A percentile compares a stretch with the other conserved stretches of the same genome.
These are phyloP conservation scores for Trinorchestia longiramus DNA, from an alignment of 1,140 invertebrate species.

Conservation along the genomic window DNA sequence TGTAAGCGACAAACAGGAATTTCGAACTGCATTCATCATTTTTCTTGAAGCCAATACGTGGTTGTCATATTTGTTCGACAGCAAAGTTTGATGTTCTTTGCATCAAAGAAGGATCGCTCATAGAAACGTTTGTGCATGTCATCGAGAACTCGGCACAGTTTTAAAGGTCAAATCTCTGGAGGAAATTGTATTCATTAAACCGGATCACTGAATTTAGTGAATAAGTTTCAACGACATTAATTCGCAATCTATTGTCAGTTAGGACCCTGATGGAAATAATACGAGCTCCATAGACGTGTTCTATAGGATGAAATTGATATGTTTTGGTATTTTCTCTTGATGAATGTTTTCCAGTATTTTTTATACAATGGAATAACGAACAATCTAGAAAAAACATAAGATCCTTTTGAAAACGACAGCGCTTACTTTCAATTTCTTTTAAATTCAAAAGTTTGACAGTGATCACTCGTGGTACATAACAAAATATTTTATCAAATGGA, in stretches of 20 bases:
- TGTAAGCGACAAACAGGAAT: background rate
- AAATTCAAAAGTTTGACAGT: too few relatives aligned
- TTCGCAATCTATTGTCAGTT: background rate
- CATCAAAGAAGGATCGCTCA: background rate
- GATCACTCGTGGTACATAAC: too few relatives aligned
- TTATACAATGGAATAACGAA: too few relatives aligned
- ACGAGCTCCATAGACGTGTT: background rate
- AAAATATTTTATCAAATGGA: too few relatives aligned
- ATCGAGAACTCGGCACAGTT: background rate
- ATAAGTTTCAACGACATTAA: background rate
- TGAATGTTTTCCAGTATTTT: background rate
- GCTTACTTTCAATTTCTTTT: too few relatives aligned
- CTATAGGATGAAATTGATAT: background rate
- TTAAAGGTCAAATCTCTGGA: background rate
- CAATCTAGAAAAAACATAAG: too few relatives aligned
- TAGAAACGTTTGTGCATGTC: background rate
- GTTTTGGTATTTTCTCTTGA: background rate
- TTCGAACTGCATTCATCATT: background rate
- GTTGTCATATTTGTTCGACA: background rate
- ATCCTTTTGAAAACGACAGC: too few relatives aligned
- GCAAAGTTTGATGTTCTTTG: slow-evolving; percentile 1
- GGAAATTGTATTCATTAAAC: background rate
- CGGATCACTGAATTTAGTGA: background rate
- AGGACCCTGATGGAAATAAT: background rate
- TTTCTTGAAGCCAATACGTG: background rate